A percentile compares a stretch with the other conserved stretches of the same genome.
phyloP scores from a whole-genome alignment of 2,113 vertebrate genomes.

The Tricholaema leucomelas region DNA sequence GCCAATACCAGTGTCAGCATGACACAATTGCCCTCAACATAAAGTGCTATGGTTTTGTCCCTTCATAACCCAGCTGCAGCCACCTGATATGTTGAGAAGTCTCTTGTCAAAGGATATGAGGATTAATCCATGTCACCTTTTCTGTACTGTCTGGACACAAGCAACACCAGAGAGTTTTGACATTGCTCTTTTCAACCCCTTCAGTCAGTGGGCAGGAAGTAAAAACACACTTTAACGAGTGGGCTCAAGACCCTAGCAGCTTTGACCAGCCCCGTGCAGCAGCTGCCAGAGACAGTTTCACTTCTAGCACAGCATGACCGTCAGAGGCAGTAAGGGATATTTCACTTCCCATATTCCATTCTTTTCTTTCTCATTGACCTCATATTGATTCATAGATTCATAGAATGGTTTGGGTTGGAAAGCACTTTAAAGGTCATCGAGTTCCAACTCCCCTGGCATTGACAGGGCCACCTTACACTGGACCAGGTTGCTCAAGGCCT shows the following conservation, averaged over 20 bases:
- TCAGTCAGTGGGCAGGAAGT: neutral
- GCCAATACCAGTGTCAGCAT: neutral
- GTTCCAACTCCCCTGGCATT: too few species aligned
- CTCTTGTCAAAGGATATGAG: neutral
- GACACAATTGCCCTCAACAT: neutral
- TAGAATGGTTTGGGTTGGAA: too few species aligned
- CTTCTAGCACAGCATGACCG: neutral
- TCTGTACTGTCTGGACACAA: neutral
- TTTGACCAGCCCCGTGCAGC: neutral
- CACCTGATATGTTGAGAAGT: neutral
- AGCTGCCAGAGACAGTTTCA: neutral
- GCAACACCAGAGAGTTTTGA: neutral
- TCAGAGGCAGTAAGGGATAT: neutral
- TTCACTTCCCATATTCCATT: neutral
- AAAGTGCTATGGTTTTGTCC: neutral
- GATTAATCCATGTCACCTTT: neutral
- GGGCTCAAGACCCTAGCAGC: neutral
- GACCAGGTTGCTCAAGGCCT: too few species aligned
- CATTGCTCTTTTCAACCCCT: neutral
- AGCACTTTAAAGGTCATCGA: too few species aligned
- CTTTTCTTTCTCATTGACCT: neutral
- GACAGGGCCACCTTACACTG: too few species aligned
- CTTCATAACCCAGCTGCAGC: neutral
- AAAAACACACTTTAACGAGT: neutral
- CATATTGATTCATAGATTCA: neutral